Conservation (phyloP, 2,113 vertebrate species). For the Pterocles burchelli region DNA sequence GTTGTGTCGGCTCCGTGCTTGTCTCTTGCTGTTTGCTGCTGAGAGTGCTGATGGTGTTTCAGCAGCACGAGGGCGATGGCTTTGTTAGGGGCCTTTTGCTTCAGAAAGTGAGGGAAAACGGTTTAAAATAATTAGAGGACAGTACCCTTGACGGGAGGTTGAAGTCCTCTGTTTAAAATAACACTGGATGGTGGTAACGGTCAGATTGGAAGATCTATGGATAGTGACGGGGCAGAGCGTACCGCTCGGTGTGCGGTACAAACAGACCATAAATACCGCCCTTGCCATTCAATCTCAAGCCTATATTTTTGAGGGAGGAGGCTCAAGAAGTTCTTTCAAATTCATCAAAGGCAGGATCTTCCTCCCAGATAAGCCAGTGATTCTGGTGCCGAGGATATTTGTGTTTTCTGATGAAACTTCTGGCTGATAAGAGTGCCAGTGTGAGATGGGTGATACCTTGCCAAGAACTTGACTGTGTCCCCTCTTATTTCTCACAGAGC, state of each 20-base stretch:
- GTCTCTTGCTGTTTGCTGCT: slow-evolving; percentile 49
- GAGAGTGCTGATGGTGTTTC: slow-evolving; percentile 31
- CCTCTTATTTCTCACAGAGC: background rate
- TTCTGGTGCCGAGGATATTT: slow-evolving; percentile 36
- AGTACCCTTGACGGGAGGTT: background rate
- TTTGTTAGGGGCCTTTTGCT: background rate
- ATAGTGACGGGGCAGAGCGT: background rate
- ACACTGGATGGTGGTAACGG: background rate
- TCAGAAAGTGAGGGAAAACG: background rate
- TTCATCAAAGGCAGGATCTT: slow-evolving; percentile 41
- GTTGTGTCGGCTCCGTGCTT: slow-evolving; percentile 54
- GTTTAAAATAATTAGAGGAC: background rate
- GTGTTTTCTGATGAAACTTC: slow-evolving; percentile 32
- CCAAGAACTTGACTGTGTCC: background rate
- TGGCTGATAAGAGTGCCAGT: slow-evolving; percentile 16
- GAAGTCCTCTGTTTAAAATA: background rate
- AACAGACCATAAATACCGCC: background rate
- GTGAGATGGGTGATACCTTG: background rate
- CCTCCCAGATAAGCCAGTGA: slow-evolving; percentile 1
- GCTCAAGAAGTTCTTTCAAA: background rate
- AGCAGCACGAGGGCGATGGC: background rate
- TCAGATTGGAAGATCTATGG: background rate
- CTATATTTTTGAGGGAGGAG: background rate
- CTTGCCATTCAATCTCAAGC: background rate
- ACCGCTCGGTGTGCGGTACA: background rate